Conservation (phyloP, 2,797 vertebrate species). For the Gymnodraco acuticeps region DNA sequence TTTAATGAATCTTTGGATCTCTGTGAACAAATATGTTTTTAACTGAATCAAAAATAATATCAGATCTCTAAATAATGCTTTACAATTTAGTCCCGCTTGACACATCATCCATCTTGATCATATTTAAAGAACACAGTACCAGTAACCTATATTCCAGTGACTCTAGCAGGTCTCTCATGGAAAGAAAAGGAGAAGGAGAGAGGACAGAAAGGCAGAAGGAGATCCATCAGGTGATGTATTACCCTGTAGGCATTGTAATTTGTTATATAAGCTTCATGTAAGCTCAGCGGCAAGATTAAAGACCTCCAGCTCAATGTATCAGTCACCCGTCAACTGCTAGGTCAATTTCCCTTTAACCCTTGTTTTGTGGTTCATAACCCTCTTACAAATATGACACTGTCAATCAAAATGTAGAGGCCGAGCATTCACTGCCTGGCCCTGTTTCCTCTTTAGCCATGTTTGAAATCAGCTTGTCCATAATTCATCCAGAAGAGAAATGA, state of each 20-base stretch:
- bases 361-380: constrained; percentile 89
- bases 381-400: constrained; percentile 86
- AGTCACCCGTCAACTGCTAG: constrained; percentile 86
- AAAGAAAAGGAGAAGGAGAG: constrained; percentile 65
- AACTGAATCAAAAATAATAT: constrained; percentile 36
- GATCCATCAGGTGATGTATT: constrained; percentile 85
- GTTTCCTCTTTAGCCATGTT: constrained; percentile 35
- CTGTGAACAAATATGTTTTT: constrained; percentile 8
- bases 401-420: constrained; percentile 80
- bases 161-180: constrained; percentile 60
- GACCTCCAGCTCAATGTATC: constrained; percentile 88
- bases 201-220: constrained; percentile 69
- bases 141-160: constrained; percentile 71
- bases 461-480: constrained; percentile 25
- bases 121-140: constrained; percentile 67
- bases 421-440: constrained; percentile 20
- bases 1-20: background rate
- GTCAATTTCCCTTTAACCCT: constrained; percentile 91
- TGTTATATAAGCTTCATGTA: constrained; percentile 90
- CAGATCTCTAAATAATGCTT: constrained; percentile 48
- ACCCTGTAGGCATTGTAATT: constrained; percentile 86
- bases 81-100: constrained; percentile 53
- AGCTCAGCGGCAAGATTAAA: constrained; percentile 88
- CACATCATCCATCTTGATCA: constrained; percentile 70
- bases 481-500: constrained; percentile 25